Conservation (phyloP, 1,140 invertebrate species). For the Protaetia brevitarsis region DNA sequence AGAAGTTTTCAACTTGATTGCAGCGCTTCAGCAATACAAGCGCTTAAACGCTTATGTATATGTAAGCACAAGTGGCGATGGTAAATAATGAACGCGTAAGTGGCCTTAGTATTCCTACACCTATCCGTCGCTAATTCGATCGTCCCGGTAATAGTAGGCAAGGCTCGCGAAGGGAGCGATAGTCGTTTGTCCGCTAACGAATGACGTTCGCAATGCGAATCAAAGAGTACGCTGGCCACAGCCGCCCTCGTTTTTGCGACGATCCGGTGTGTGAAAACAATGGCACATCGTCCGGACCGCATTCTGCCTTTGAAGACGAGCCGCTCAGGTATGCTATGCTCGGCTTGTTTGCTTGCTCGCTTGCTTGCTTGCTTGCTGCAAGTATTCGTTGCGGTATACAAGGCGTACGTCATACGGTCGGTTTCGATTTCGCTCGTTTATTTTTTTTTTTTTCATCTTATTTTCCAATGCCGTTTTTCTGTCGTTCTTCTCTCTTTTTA, state of each 20-base stretch:
- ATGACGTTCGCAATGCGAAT: conserved; percentile 42
- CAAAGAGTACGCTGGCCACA: conserved; percentile 40
- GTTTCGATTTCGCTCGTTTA: not conserved
- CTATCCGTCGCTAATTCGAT: no score
- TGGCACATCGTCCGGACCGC: conserved; percentile 44
- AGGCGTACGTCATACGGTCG: conserved; percentile 18
- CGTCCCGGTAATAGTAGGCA: not conserved
- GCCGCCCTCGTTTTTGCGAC: conserved; percentile 45
- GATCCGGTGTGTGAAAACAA: conserved; percentile 47
- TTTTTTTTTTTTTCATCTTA: not conserved
- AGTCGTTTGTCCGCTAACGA: conserved; percentile 33
- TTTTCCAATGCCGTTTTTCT: not conserved
- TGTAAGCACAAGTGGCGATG: no score
- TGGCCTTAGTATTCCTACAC: no score
- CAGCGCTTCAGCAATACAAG: no score
- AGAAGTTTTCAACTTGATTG: no score
- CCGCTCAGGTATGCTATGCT: conserved; percentile 33
- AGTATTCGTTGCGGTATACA: conserved; percentile 21
- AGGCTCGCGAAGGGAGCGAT: conserved; percentile 17
- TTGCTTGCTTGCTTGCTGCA: no score
- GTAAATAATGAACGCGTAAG: no score
- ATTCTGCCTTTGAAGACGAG: conserved; percentile 45
- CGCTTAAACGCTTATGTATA: no score
- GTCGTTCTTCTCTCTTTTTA: not conserved
- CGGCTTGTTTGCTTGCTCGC: no score